Evolutionary conservation across 2,797 vertebrate genomes (phyloP), one percentile per base, ranked within the genome.

Genomic region (Eospalax fontanierii): DNA sequence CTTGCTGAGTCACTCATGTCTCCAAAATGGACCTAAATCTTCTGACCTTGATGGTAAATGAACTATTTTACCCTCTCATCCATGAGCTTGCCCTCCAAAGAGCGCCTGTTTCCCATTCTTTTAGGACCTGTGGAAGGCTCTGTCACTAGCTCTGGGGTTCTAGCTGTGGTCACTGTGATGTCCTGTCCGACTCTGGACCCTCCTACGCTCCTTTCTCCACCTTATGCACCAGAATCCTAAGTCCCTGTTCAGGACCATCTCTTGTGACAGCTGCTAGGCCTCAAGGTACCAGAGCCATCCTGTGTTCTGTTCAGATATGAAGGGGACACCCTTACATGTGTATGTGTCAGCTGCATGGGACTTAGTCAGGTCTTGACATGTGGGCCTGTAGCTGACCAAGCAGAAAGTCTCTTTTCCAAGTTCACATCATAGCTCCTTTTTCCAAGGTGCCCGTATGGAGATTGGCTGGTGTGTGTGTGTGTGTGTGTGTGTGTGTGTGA

Each of bases 151-250:
- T 54, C 5, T 54, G 50, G 0, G n/a, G 24, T 43, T 7, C 28
- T 24, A 1, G 50, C 15, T 1, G 4, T 4, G 11, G 33, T 35
- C 26, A 15, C 68, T 43, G 2, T 30, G 12, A 59, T 0, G 0
- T 40, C 30, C 19, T 76, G 18, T 68, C 9, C 46, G 12, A 6
- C 35, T 50, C 6, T 4, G 38, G 21, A 4, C 46, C 43, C 21
- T 38, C 54, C 54, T 38, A 16, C 28, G 43, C 57, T 66, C 28
- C 4, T 26, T 28, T 28, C 30, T 5, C 57, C 9, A 1, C 4
- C 7, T 2, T 18, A 9, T 54, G 43, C 35, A 8, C 40, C 8
- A 38, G 38, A 11, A 76, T n/a, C 3, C 40, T 1, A 0, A 0
- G 0, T 14, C 61, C 28, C 6, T 0, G 3, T n/a, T 93, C 2